Base-by-base conservation (phyloP, 2,888 invertebrate species). In the Eucera pruinosa region DNA sequence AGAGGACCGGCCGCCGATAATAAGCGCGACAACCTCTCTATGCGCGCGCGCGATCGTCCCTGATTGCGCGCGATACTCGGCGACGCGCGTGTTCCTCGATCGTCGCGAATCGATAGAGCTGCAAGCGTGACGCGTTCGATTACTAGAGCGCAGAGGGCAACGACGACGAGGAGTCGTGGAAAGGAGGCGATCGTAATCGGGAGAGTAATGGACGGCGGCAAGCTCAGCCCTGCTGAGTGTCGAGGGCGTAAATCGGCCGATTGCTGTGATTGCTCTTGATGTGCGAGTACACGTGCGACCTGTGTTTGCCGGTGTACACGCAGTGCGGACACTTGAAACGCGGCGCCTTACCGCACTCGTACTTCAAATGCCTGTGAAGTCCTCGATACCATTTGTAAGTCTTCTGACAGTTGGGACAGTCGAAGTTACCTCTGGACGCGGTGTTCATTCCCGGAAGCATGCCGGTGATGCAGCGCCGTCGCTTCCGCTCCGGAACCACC, bases 361-460 rank as follows among this genome's bases (percentile, higher is more conserved):
- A 91, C 43, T 88, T 89, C 57, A 89, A 81, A 25, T 90, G 95
- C 25, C 94, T 91, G 83, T 94, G 93, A 65, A 95, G 91, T 73
- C 94, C 95, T 5, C 94, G 94, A 86, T 94, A 94, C 90, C 94
- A 94, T 65, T 94, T 94, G 89, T 95, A 95, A 50, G 91, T 90
- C 86, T 94, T 94, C 50, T 92, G 91, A 85, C 95, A 95, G 54
- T 92, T 93, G 6, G 92, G 92, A 83, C 95, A 95, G 55, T 92
- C 89, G 76, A 85, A 91, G 72, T 73, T 88, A 25, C 90, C 90
- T 15, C 87, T 84, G 54, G 78, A 47, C 13, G 82, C 66, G 60
- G 83, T 85, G 72, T 85, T 77, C 33, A 18, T 18, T 9, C 52
- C 5, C 43, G 52, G 45, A 13, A 27, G 27, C 23, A 43, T 20